Percentiles rank a stretch among this genome's conserved stretches.
Evolutionary conservation across 1,140 invertebrate species (phyloP).

Genomic region (Zaprionus kolodkinae): DNA sequence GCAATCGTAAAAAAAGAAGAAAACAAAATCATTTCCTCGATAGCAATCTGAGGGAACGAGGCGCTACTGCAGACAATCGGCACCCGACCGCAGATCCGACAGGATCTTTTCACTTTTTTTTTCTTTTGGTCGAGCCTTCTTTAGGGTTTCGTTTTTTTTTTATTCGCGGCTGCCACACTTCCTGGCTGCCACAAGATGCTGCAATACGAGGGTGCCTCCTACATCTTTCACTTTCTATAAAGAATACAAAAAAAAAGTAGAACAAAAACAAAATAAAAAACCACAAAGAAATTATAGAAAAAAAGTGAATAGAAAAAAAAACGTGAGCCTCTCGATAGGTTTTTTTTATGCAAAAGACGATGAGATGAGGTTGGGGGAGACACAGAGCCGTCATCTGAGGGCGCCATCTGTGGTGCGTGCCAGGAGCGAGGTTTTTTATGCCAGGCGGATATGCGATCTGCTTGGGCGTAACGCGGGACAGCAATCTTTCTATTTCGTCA

Average conservation of each 20-base stretch:
- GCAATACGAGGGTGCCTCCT: slow-evolving; percentile 73
- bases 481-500: slow-evolving; percentile 62
- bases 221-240: slow-evolving; percentile 77
- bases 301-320: slow-evolving; percentile 58
- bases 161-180: slow-evolving; percentile 74
- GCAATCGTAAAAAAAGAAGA: slow-evolving; percentile 26
- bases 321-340: slow-evolving; percentile 54
- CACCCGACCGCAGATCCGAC: slow-evolving; percentile 69
- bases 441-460: slow-evolving; percentile 80
- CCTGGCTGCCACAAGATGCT: slow-evolving; percentile 67
- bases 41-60: slow-evolving; percentile 44
- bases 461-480: slow-evolving; percentile 56
- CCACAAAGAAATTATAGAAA: slow-evolving; percentile 76
- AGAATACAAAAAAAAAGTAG: slow-evolving; percentile 24
- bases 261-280: slow-evolving; percentile 44
- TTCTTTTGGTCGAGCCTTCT: slow-evolving; percentile 40
- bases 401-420: slow-evolving; percentile 79
- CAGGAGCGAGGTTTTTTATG: slow-evolving; percentile 69
- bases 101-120: slow-evolving; percentile 81
- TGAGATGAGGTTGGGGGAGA: slow-evolving; percentile 11
- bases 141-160: slow-evolving; percentile 37
- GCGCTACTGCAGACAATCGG: slow-evolving; percentile 61
- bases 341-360: slow-evolving; percentile 80
- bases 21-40: slow-evolving; percentile 71
- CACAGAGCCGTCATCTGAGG: slow-evolving; percentile 34